Evolutionary conservation across 2,888 invertebrate genomes (phyloP), one percentile per base, ranked within the genome.

Genomic region (Xestia ashworthii): DNA sequence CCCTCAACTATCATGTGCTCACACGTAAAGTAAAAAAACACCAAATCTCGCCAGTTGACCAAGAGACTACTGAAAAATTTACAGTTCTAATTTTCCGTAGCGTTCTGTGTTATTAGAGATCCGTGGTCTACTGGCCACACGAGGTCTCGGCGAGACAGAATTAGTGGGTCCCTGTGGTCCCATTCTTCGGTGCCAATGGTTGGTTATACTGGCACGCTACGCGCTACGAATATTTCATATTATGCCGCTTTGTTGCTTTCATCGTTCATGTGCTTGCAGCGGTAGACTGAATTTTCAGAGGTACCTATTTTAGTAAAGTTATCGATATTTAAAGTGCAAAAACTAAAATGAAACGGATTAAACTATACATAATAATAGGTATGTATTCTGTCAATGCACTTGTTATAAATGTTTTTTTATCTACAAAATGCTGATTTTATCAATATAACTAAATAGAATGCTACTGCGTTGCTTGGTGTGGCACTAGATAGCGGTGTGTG

Each of bases 141-240:
- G 83, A 84, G 78, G 68, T 38, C 70, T 68, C 58, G 44, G 53
- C 71, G 76, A 81, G 80, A 77, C 76, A 25, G 60, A 79, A 83
- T 79, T 82, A 80, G 84, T 86, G 62, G 44, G 58, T 79, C 88
- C 83, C 87, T 14, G 32, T n/a, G 58, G 85, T 25, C 44, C 64
- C 76, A 72, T 85, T 55, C 41, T 46, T 64, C 64, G 53, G 41
- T 78, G 25, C 6, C 75, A 78, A 76, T 82, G 78, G 75, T 58
- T 73, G 74, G 64, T 77, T 76, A 74, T 55, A 72, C 46, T 69
- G 19, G 58, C 25, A 16, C 25, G 46, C 64, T 32, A 60, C 65
- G 55, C 16, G 50, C 65, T 50, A 58, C 14, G 77, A 76, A 85
- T 80, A 81, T 78, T 87, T 83, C 38, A 83, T 53, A 68, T 58